These are phyloP conservation scores for Neotragus pygmaeus DNA, from an alignment of 2,113 vertebrate genomes.

Conservation along the genomic window DNA sequence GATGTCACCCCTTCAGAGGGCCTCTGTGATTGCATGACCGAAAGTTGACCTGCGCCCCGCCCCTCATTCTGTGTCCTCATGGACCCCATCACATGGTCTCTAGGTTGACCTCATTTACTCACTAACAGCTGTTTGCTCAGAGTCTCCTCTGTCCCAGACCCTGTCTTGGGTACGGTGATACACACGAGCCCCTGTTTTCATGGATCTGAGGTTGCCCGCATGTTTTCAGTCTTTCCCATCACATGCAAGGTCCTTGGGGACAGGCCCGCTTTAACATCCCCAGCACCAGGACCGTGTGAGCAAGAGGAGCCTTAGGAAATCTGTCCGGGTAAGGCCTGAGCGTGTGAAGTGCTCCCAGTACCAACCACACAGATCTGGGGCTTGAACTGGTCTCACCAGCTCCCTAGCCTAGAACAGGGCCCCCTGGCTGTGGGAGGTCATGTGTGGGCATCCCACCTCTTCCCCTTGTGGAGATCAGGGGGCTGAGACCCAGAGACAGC, in stretches of 20 bases:
- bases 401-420: not conserved
- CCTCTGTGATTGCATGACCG: not conserved
- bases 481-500: not conserved
- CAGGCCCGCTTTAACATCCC: accelerated
- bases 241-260: not conserved
- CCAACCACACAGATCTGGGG: no score
- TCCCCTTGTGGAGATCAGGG: not conserved
- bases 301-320: no score
- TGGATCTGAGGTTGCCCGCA: accelerated
- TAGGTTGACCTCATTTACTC: no score
- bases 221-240: not conserved
- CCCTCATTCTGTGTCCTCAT: accelerated
- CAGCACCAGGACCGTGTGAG: accelerated
- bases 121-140: not conserved
- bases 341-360: accelerated
- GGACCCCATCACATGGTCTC: not conserved
- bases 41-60: accelerated
- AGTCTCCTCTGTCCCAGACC: not conserved
- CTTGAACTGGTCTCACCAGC: not conserved
- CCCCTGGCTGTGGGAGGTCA: accelerated
- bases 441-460: accelerated
- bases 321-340: accelerated
- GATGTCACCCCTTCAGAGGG: not conserved
- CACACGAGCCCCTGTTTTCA: accelerated
- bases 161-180: not conserved